Evolutionary conservation across 2,888 invertebrate genomes (phyloP).

Genomic region (Sesamia inferens): DNA sequence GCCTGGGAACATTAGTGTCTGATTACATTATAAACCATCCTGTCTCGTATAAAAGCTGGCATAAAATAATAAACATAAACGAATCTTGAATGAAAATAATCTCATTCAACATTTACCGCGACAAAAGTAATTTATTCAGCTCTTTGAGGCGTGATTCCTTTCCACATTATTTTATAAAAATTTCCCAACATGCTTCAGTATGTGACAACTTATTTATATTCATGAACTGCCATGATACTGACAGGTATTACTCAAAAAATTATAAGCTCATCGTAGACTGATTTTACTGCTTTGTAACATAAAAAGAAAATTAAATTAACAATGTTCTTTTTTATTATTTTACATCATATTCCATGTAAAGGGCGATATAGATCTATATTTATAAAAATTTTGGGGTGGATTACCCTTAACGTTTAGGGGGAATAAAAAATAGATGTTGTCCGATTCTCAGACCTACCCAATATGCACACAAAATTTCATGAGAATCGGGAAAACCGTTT

Average conservation of each 20-base stretch:
- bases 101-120: slow-evolving; percentile 28
- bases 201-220: slow-evolving; percentile 26
- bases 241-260: slow-evolving; percentile 3
- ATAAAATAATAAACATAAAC: slow-evolving; percentile 16
- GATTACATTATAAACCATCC: background rate
- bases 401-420: too few species aligned
- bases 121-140: slow-evolving; percentile 27
- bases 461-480: too few species aligned
- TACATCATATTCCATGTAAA: too few species aligned
- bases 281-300: background rate
- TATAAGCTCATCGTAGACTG: background rate
- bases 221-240: slow-evolving; percentile 24
- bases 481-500: too few species aligned
- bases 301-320: background rate
- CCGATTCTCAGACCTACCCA: too few species aligned
- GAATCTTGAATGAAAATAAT: slow-evolving; percentile 34
- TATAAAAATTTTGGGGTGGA: too few species aligned
- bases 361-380: too few species aligned
- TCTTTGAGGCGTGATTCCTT: slow-evolving; percentile 18
- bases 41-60: background rate
- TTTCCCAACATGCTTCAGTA: slow-evolving; percentile 8
- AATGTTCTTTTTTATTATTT: background rate
- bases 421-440: too few species aligned
- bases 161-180: slow-evolving; percentile 23
- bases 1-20: background rate